Percentiles rank a stretch among this genome's conserved stretches.
These are phyloP conservation scores for Axinella damicornis DNA, from an alignment of 37 sponge, comb jelly and placozoan species.

Conservation along the genomic window DNA sequence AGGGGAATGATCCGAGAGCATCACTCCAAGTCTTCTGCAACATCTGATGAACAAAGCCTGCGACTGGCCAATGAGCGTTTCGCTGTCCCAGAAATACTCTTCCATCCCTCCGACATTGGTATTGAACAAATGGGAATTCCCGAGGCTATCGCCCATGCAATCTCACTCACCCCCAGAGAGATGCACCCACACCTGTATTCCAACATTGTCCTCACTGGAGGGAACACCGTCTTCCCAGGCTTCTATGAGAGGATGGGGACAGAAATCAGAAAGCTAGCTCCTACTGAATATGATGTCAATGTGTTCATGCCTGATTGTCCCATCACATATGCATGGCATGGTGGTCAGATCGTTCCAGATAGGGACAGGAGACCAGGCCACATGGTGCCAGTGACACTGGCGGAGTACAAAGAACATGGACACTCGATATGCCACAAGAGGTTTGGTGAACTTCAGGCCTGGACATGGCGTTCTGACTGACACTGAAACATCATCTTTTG, in stretches of 20 bases:
- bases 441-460: slow-evolving; percentile 37
- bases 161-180: slow-evolving; percentile 76
- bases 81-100: slow-evolving; percentile 94
- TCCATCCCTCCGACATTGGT: slow-evolving; percentile 97
- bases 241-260: slow-evolving; percentile 74
- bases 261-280: slow-evolving; percentile 80
- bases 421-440: slow-evolving; percentile 62
- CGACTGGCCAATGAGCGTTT: slow-evolving; percentile 87
- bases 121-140: slow-evolving; percentile 91
- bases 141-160: slow-evolving; percentile 87
- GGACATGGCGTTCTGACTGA: neutral
- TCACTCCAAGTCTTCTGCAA: neutral
- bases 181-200: slow-evolving; percentile 92
- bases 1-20: slow-evolving; percentile 75
- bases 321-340: slow-evolving; percentile 77
- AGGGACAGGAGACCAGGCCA: slow-evolving; percentile 5
- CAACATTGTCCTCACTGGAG: slow-evolving; percentile 95
- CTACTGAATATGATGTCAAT: slow-evolving; percentile 63
- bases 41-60: slow-evolving; percentile 65
- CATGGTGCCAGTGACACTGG: slow-evolving; percentile 51
- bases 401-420: slow-evolving; percentile 89
- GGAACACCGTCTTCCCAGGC: slow-evolving; percentile 82
- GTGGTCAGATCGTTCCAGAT: slow-evolving; percentile 51
- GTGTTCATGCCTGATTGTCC: slow-evolving; percentile 74
- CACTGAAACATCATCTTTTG: no score